These are phyloP conservation scores for Collichthys lucidus DNA, from an alignment of 2,113 vertebrate genomes.

Conservation along the genomic window DNA sequence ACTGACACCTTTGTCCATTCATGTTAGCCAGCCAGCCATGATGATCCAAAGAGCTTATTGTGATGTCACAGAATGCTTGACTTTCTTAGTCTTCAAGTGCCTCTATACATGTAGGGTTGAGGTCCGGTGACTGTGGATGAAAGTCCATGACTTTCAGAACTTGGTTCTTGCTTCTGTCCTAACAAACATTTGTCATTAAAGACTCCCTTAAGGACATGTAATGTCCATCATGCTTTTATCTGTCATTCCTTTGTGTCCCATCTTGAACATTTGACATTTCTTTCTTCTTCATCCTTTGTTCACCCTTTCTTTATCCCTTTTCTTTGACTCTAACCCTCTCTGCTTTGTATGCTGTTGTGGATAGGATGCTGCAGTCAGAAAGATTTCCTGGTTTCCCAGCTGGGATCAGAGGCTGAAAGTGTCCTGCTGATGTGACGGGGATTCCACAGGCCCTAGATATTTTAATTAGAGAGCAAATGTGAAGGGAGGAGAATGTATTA, in stretches of 20 bases:
- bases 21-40: too few species aligned
- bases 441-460: neutral
- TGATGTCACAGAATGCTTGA: too few species aligned
- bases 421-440: neutral
- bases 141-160: too few species aligned
- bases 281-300: neutral
- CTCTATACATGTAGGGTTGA: too few species aligned
- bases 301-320: neutral
- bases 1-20: too few species aligned
- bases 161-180: too few species aligned
- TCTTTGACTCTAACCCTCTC: neutral
- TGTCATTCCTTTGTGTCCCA: neutral
- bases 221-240: neutral
- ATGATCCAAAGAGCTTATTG: too few species aligned
- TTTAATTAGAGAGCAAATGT: neutral
- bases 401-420: neutral
- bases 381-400: neutral
- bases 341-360: neutral
- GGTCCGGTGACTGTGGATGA: too few species aligned
- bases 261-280: neutral
- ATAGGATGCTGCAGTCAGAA: neutral
- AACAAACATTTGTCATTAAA: neutral
- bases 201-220: neutral
- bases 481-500: neutral
- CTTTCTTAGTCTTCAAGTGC: too few species aligned